Evolutionary conservation across 2,113 vertebrate species (phyloP).

Genomic region (Meleagris gallopavo): DNA sequence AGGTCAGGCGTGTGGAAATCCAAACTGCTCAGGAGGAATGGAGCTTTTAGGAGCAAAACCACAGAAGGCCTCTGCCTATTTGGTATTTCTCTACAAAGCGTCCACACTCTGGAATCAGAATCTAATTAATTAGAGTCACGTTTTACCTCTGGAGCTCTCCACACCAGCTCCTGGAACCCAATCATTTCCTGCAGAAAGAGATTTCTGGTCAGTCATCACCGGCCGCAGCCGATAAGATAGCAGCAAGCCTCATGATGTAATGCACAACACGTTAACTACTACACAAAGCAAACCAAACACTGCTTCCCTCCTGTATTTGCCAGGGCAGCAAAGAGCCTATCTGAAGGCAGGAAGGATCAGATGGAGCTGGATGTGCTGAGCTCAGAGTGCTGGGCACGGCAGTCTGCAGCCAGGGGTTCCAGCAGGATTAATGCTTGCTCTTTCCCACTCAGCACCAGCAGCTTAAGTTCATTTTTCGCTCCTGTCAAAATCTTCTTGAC

Average conservation of each 20-base stretch:
- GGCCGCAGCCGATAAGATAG: neutral
- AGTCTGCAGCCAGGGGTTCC: neutral
- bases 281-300: neutral
- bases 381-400: neutral
- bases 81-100: neutral
- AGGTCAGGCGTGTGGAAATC: neutral
- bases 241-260: neutral
- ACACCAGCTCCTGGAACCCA: neutral
- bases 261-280: rapidly evolving
- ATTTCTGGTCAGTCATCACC: neutral
- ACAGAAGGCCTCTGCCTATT: neutral
- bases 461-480: neutral
- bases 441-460: neutral
- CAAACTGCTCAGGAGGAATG: neutral
- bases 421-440: neutral
- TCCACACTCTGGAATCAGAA: neutral
- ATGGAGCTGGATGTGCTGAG: neutral
- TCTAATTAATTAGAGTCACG: neutral
- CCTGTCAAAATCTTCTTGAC: neutral
- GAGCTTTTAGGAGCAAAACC: neutral
- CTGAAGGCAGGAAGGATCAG: neutral
- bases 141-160: neutral
- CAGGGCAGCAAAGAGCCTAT: neutral
- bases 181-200: neutral
- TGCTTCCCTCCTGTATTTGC: neutral